phyloP scores from a whole-genome alignment of 92 coral and sea anemone species.

The Actinostola sp. region DNA sequence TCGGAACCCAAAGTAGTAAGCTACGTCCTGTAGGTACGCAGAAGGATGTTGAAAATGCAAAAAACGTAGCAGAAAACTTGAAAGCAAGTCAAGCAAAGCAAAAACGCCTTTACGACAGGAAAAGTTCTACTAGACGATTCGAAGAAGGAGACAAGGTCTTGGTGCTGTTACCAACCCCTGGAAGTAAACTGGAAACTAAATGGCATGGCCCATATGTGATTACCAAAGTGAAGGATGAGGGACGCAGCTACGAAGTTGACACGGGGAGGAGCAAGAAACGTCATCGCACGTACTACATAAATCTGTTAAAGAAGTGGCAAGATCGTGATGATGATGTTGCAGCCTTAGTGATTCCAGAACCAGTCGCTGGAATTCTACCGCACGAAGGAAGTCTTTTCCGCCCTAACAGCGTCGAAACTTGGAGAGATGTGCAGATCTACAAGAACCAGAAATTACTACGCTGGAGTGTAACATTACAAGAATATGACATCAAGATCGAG shows the following conservation, averaged over 20 bases:
- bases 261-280: conserved; percentile 25
- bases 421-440: conserved; percentile 22
- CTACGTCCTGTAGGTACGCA: conserved; percentile 29
- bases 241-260: conserved; percentile 31
- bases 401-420: conserved; percentile 12
- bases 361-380: conserved; percentile 2
- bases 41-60: conserved; percentile 7
- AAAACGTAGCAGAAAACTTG: conserved; percentile 12
- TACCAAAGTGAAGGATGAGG: conserved; percentile 17
- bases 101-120: conserved; percentile 18
- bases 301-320: conserved; percentile 42
- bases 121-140: conserved; percentile 12
- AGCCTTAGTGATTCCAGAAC: conserved; percentile 20
- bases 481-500: conserved; percentile 32
- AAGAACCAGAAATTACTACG: conserved; percentile 15
- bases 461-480: conserved; percentile 51
- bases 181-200: conserved; percentile 40
- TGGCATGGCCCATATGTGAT: conserved; percentile 60
- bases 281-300: conserved; percentile 35
- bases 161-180: conserved; percentile 38
- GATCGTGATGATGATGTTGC: conserved; percentile 21
- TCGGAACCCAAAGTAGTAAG: neutral
- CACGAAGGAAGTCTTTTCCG: conserved; percentile 11
- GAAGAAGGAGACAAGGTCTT: conserved; percentile 34
- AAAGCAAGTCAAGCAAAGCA: conserved; percentile 23